Evolutionary conservation across 35 echinoderm and acorn worm genomes (phyloP), one percentile per base, ranked within the genome.

Genomic region (Ptychodera flava): DNA sequence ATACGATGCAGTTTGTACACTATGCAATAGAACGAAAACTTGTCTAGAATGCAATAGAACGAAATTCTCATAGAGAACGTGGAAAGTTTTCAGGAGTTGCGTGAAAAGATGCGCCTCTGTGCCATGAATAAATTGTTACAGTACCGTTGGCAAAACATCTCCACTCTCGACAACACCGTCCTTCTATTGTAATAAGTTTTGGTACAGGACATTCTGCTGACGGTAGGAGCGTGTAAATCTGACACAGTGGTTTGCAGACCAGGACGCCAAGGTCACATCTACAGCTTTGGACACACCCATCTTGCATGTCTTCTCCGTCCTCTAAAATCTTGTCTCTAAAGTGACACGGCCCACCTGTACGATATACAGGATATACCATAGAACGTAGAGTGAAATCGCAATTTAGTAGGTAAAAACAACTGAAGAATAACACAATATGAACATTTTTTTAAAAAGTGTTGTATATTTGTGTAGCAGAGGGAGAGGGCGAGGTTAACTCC

Each of bases 121-220:
- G 15, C 15, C 33, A 29, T 28, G 12, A 16, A 77, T 77, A 15
- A 77, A 15, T 77, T 77, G n/a, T n/a, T 29, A 10, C 32, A 36
- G 30, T 78, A 99, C 96, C 92, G 33, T 87, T 92, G 1, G 96
- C 92, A 79, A 94, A 92, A 76, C 96, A 99, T 16, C 86, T 89
- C 96, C 96, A 99, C 76, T 94, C 80, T 78, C 90, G 96, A 78
- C 96, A 99, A 75, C 96, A 99, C 35, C 94, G 84, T 22, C 90
- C 90, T 32, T 94, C 84, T 16, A 94, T 88, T 30, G 89, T 38
- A 0, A 99, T 91, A 16, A 90, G 87, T 35, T 90, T 89, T 15
- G 96, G 96, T 38, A 92, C 88, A 16, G 93, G 90, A 78, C 96
- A 99, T 15, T 89, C 82, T 27, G 81, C 83, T 28, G 96, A 94